A percentile compares a stretch with the other conserved stretches of the same genome.
Evolutionary conservation across 2,113 vertebrate species (phyloP).

Genomic region (Pseudopodoces humilis): DNA sequence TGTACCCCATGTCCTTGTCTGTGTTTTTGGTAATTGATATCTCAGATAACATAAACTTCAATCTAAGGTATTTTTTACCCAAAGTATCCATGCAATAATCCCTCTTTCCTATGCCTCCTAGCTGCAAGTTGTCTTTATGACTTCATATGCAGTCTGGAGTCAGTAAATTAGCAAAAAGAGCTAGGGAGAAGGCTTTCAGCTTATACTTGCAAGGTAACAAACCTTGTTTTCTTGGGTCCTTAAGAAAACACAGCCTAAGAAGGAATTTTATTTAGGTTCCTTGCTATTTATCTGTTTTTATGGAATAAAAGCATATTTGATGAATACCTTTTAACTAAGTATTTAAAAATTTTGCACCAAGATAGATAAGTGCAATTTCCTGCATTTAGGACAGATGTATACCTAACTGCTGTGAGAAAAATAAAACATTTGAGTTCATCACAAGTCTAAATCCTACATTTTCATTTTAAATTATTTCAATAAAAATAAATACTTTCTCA

Average conservation of each 20-base stretch:
- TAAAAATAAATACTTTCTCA: not conserved
- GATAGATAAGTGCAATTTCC: not conserved
- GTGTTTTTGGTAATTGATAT: not conserved
- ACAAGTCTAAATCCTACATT: not conserved
- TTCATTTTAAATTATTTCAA: not conserved
- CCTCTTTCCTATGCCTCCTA: not conserved
- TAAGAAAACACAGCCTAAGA: not conserved
- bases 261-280: not conserved
- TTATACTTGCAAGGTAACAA: not conserved
- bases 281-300: not conserved
- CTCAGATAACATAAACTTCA: not conserved
- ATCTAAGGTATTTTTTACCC: not conserved
- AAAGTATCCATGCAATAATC: not conserved
- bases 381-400: not conserved
- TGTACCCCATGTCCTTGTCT: not conserved
- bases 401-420: not conserved
- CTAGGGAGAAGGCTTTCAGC: not conserved
- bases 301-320: not conserved
- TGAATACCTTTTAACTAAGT: not conserved
- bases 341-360: not conserved
- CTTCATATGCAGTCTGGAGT: not conserved
- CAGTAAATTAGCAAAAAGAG: not conserved
- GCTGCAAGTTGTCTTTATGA: not conserved
- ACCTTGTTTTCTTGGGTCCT: not conserved
- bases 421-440: not conserved